Evolutionary conservation across 2,797 vertebrate species (phyloP).

Genomic region (Macrochelys suwanniensis): DNA sequence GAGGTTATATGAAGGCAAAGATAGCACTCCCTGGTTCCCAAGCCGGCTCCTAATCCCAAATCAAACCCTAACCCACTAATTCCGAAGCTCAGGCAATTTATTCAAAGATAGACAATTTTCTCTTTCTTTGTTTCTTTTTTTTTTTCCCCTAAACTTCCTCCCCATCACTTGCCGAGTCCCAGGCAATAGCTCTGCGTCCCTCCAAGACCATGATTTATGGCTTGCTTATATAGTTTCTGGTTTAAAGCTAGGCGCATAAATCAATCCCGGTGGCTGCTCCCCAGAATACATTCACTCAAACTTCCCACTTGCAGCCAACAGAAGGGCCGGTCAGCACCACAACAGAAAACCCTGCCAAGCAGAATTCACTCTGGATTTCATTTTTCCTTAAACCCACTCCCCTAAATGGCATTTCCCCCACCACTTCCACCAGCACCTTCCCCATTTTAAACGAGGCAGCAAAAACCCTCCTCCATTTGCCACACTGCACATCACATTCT

Average conservation of each 20-base stretch:
- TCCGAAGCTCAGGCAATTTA: conserved; percentile 40
- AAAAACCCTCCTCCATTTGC: fast-evolving
- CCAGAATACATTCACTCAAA: neutral
- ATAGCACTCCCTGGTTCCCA: conserved; percentile 56
- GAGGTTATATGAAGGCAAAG: conserved; percentile 66
- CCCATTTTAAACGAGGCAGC: neutral
- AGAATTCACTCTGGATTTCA: neutral
- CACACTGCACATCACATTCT: neutral
- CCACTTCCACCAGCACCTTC: neutral
- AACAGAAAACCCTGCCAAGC: neutral
- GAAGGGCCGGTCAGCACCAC: neutral
- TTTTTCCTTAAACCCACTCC: neutral
- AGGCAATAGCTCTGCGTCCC: conserved; percentile 36
- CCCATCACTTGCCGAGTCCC: conserved; percentile 28
- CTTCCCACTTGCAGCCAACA: neutral
- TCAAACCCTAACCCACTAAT: conserved; percentile 28
- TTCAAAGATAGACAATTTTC: conserved; percentile 59
- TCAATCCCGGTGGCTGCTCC: neutral
- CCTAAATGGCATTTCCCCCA: neutral
- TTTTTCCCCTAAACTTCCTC: conserved; percentile 3
- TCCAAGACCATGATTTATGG: conserved; percentile 51
- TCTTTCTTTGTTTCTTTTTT: neutral
- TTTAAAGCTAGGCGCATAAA: conserved; percentile 30
- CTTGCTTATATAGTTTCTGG: conserved; percentile 31
- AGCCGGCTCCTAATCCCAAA: conserved; percentile 63